These are phyloP conservation scores for Abramis brama DNA, from an alignment of 2,113 vertebrate genomes.

Conservation along the genomic window DNA sequence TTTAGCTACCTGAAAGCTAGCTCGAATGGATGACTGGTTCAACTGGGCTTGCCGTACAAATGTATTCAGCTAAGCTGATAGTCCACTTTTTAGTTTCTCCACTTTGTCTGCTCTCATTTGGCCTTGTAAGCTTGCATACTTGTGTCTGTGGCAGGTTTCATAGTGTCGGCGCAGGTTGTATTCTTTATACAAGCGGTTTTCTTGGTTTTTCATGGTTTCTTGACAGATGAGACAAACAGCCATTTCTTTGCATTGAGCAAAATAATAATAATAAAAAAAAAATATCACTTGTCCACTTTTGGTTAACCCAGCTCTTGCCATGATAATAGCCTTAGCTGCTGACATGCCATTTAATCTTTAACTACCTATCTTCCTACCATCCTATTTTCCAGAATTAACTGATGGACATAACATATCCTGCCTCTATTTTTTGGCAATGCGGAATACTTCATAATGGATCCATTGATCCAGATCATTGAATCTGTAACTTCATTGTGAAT, in stretches of 20 bases:
- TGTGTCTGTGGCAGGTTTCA: background rate
- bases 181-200: background rate
- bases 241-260: background rate
- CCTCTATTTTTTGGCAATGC: no score
- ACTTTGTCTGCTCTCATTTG: constrained; percentile 1
- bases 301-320: no score
- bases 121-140: background rate
- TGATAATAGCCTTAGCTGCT: no score
- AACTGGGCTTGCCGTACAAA: background rate
- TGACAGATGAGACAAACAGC: background rate
- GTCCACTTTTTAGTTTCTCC: background rate
- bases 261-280: background rate
- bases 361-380: no score
- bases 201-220: background rate
- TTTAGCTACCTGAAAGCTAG: background rate
- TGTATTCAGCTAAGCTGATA: background rate
- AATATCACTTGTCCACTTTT: background rate
- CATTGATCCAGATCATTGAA: no score
- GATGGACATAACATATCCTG: no score
- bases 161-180: background rate
- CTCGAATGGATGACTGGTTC: background rate
- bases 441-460: no score
- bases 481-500: no score
- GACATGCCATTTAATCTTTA: no score
- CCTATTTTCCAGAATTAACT: no score